phyloP scores from a whole-genome alignment of 2,888 invertebrate species.

The Mesoligia furuncula region DNA sequence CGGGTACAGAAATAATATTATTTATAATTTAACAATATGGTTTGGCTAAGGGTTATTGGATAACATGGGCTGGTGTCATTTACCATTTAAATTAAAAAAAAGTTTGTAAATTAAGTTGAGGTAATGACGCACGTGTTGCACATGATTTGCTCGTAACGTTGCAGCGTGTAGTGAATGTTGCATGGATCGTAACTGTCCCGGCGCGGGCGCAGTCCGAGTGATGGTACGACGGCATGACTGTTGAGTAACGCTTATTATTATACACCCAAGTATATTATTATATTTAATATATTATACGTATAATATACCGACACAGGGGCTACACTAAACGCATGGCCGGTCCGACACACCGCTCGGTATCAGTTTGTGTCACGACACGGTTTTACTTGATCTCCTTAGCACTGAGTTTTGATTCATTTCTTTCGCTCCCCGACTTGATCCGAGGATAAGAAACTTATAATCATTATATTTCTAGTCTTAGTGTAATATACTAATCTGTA shows the following conservation, averaged over 20 bases:
- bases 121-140: slow-evolving; percentile 23
- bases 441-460: slow-evolving; percentile 20
- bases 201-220: slow-evolving; percentile 8
- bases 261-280: slow-evolving; percentile 56
- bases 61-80: background rate
- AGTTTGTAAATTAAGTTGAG: slow-evolving; percentile 60
- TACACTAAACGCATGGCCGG: slow-evolving; percentile 60
- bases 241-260: slow-evolving; percentile 60
- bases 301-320: slow-evolving; percentile 43
- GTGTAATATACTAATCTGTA: slow-evolving; percentile 58
- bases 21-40: background rate
- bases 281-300: slow-evolving; percentile 60
- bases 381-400: slow-evolving; percentile 57
- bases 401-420: slow-evolving; percentile 54
- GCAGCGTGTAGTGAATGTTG: slow-evolving; percentile 49
- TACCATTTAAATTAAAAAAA: background rate
- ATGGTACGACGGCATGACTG: slow-evolving; percentile 42
- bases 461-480: slow-evolving; percentile 58
- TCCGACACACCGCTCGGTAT: slow-evolving; percentile 39
- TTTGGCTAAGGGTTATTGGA: background rate
- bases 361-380: slow-evolving; percentile 57
- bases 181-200: slow-evolving; percentile 45
- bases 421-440: slow-evolving; percentile 40
- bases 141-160: slow-evolving; percentile 34
- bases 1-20: slow-evolving; percentile 5